Evolutionary conservation across 2,113 vertebrate genomes (phyloP), one percentile per base, ranked within the genome.

Genomic region (Peromyscus polionotus): DNA sequence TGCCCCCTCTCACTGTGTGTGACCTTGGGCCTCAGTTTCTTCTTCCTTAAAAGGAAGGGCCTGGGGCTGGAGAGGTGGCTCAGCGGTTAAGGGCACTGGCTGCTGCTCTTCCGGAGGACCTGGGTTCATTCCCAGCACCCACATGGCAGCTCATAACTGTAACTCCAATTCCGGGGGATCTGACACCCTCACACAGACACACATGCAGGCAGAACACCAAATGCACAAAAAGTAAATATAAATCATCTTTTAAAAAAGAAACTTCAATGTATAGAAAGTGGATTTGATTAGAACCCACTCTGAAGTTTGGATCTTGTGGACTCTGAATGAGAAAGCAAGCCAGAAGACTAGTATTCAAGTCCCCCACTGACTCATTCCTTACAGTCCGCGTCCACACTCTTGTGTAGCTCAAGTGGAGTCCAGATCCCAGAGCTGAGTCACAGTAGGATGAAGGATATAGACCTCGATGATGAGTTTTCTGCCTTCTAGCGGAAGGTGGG

Each of bases 1-100:
- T 0, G 2, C 48, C 59, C 75, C 0, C 0, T 39, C 22, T 9
- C 22, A 42, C 36, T 10, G 3, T n/a, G 3, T n/a, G 45, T 95
- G 97, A 90, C 45, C 4, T 93, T 45, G 67, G 86, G 75, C 94
- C 90, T 94, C 92, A 72, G 79, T 96, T 80, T 95, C 54, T 80
- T 86, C 48, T 59, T 39, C 72, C 79, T 91, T 94, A 77, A 93
- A 96, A 90, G 95, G 91, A 84, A 72, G 24, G 79, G 10, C 75
- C 16, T 31, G 59, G 17, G 28, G 22, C n/a, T 63, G 57, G 13
- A 84, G 24, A 26, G 12, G 24, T 84, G 57, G 80, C 22, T 42
- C 22, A 45, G 39, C 68, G 16, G 36, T 73, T 73, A 39, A n/a
- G 72, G 57, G 10, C 20, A 22, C 33, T 24, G 51, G 39, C 39